Evolutionary conservation across 2,888 invertebrate genomes (phyloP), one percentile per base, ranked within the genome.

Genomic region (Petrophora chlorosata): DNA sequence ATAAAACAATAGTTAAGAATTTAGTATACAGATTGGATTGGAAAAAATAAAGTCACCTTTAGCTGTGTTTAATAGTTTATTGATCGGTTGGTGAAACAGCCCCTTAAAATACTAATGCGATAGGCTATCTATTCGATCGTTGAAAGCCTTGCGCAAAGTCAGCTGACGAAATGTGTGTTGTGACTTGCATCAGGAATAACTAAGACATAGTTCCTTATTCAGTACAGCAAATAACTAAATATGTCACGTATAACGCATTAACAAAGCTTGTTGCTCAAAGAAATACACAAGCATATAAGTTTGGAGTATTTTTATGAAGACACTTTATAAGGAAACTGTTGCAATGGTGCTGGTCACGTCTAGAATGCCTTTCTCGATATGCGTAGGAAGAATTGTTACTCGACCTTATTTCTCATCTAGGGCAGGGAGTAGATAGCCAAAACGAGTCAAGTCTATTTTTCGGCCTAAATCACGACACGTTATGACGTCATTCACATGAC

Each of bases 181-280:
- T 42, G 36, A 41, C 56, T 75, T 73, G 65, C 68, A 65, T 68
- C 70, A 73, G 64, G 51, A 62, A 52, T 53, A 35, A 45, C 35
- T 45, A 42, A 34, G 40, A 45, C 45, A 38, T 53, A 53, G 56
- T 53, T 60, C 58, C 54, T 56, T 59, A 49, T 55, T 53, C 42
- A 32, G 47, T 34, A 34, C 51, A 33, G 19, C 28, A 48, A 55
- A 47, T 50, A 53, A 52, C 50, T 42, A 59, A 66, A 65, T 60
- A 57, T 51, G 63, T 67, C 73, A 73, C 73, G 73, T 67, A 61
- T 43, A 44, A 47, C 55, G 41, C 60, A 65, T 70, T 60, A 67
- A 49, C 43, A 41, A 33, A 25, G 50, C 60, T 61, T 64, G 67
- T 54, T 50, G 47, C 48, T 17, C 19, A 52, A 35, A 44, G 34